phyloP scores from a whole-genome alignment of 2,113 vertebrate species.

The Puffinus mauretanicus region DNA sequence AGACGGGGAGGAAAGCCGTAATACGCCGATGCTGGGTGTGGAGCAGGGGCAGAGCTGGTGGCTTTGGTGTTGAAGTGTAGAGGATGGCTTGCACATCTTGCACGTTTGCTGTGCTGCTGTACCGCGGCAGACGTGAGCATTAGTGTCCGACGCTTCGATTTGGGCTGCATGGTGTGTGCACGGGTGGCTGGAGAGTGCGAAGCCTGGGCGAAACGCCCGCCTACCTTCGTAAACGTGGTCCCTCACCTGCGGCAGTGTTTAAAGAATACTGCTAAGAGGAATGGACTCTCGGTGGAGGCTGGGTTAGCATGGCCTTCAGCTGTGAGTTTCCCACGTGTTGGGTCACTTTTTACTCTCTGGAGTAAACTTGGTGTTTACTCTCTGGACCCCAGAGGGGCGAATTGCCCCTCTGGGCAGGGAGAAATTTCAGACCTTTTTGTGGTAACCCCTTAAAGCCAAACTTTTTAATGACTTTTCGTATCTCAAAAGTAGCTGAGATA shows the following conservation, averaged over 20 bases:
- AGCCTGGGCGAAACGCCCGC: not conserved
- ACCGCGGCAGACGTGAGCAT: accelerated
- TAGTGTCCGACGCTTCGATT: accelerated
- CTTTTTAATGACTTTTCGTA: not conserved
- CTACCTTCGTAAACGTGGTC: accelerated
- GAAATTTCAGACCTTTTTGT: not conserved
- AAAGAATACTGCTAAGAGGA: not conserved
- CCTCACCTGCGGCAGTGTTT: not conserved
- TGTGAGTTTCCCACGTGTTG: accelerated
- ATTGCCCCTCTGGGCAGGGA: not conserved
- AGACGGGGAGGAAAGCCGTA: not conserved
- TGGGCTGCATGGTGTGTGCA: not conserved
- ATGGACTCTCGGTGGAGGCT: not conserved
- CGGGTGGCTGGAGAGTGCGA: not conserved
- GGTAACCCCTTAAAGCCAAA: not conserved
- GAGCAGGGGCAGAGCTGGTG: not conserved
- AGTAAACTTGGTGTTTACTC: not conserved
- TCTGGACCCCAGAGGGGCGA: not conserved
- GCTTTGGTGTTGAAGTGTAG: not conserved
- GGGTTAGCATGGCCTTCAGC: not conserved
- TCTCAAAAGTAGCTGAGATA: not conserved
- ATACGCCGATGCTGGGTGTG: accelerated
- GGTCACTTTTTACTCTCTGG: not conserved
- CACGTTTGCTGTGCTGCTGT: not conserved
- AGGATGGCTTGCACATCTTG: not conserved